Conservation (phyloP, 2,797 vertebrate genomes). For the Hydrophis major region DNA sequence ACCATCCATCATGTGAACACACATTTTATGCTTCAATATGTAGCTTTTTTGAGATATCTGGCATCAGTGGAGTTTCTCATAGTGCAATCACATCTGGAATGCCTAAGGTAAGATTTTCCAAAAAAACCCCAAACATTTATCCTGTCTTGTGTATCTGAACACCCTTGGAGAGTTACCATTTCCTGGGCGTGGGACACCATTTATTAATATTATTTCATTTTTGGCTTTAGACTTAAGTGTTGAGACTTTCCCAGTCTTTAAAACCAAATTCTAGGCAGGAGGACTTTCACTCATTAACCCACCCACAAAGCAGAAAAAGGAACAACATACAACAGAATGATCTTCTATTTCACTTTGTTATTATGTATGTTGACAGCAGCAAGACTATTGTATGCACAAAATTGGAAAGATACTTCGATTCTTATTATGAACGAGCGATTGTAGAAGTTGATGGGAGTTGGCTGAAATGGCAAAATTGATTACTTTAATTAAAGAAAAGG, state of each 20-base stretch:
- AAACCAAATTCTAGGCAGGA: neutral
- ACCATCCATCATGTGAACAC: neutral
- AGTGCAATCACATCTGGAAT: neutral
- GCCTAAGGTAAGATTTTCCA: neutral
- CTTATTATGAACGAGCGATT: too few relatives aligned
- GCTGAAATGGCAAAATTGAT: too few relatives aligned
- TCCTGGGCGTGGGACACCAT: neutral
- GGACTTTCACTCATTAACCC: neutral
- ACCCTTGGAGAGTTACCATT: neutral
- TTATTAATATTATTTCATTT: neutral
- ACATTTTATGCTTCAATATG: neutral
- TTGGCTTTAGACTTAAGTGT: neutral
- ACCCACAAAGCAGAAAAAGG: neutral
- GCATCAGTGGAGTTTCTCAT: neutral
- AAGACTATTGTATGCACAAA: too few relatives aligned
- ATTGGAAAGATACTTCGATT: too few relatives aligned
- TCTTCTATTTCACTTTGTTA: too few relatives aligned
- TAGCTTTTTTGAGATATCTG: neutral
- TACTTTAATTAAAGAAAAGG: too few relatives aligned
- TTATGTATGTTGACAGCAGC: too few relatives aligned
- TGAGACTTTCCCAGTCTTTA: neutral
- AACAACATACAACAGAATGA: neutral
- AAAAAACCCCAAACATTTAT: neutral
- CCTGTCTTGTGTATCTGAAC: neutral
- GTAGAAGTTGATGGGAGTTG: too few relatives aligned